Base-by-base conservation (phyloP, 2,888 invertebrate genomes). In the Vanessa cardui region DNA sequence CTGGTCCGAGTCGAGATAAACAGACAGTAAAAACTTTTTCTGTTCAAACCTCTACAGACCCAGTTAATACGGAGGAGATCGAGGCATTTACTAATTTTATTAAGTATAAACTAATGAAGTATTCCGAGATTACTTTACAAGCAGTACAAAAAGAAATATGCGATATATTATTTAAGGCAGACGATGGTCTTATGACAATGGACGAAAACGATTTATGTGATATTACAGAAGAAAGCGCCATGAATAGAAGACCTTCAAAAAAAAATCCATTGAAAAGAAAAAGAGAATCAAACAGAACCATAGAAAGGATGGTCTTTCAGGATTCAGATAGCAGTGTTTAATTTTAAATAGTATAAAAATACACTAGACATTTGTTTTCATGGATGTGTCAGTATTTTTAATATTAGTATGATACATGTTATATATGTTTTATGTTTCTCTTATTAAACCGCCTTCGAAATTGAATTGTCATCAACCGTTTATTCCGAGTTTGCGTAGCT, bases 81-180 rank as follows among this genome's bases (percentile, higher is more conserved):
- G 73, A 70, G 56, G 78, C 79, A 33, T 85, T 85, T 66, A 73
- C 79, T 39, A 4, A 78, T 20, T 85, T 85, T 66, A 77, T 85
- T 64, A 80, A 80, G 5, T 79, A 72, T 21, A 84, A 85, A 77
- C 83, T 86, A 83, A 84, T 78, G 68, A 83, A 79, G 66, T 85
- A 85, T 64, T 71, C 78, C 1, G 75, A 79, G 45, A 66, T 64
- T 7, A 81, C 80, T 0, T 81, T 39, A 81, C 18, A 49, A 69
- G 72, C 75, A 3, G 83, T 85, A 39, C 83, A 86, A 69, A 78
- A 80, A 66, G 82, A 80, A 6, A 84, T 86, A 64, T 84, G 82
- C 69, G 79, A 85, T 6, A 75, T 86, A 50, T 80, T 86, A 73
- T 85, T 83, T 50, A 81, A 79, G 70, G 84, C 86, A 31, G 86